A percentile compares a stretch with the other conserved stretches of the same genome.
phyloP scores from a whole-genome alignment of 2,113 vertebrate species.

The Pseudorectes ferrugineus region DNA sequence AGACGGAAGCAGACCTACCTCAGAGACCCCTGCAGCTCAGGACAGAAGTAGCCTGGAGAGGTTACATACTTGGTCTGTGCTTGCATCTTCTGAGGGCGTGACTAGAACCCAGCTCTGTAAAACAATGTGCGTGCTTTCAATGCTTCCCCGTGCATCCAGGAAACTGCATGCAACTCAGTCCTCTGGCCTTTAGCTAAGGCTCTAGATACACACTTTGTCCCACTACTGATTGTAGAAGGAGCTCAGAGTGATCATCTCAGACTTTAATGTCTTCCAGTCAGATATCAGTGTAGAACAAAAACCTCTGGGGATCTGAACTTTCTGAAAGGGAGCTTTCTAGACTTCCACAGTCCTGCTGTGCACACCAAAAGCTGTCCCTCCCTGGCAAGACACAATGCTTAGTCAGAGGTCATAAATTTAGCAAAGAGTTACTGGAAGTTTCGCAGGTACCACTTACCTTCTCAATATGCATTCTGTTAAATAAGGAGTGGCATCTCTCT shows the following conservation, averaged over 20 bases:
- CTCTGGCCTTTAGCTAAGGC: neutral
- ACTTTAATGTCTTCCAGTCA: neutral
- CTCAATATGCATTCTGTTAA: neutral
- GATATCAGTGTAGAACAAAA: neutral
- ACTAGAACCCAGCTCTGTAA: neutral
- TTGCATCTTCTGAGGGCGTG: neutral
- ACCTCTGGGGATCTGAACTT: neutral
- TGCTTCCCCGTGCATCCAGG: neutral
- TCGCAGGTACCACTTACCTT: neutral
- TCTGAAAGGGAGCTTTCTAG: neutral
- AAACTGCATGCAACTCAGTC: neutral
- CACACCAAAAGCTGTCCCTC: neutral
- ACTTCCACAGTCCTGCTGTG: neutral
- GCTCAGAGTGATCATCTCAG: neutral
- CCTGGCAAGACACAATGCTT: neutral
- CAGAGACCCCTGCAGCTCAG: neutral
- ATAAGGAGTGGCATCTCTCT: neutral
- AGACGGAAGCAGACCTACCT: neutral
- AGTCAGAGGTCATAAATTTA: neutral
- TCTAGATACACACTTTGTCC: neutral
- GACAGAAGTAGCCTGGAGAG: neutral
- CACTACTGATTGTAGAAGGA: neutral
- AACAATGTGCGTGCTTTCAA: rapidly evolving
- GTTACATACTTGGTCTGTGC: neutral
- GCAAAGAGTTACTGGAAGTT: neutral